Evolutionary conservation across 2,797 vertebrate species (phyloP).

Genomic region (Arctocebus calabarensis): DNA sequence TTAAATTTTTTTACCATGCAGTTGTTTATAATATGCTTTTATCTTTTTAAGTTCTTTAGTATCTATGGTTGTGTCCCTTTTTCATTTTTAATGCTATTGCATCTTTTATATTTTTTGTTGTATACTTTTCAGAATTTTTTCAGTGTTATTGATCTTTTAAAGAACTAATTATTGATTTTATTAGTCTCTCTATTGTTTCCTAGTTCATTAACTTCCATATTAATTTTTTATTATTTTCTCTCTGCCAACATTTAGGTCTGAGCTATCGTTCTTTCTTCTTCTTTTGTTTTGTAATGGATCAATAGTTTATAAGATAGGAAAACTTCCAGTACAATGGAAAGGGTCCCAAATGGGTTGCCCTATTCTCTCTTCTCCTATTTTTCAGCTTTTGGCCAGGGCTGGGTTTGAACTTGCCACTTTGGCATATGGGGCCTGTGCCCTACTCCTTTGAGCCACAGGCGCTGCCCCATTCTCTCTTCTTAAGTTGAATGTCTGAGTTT

Average conservation of each 20-base stretch:
- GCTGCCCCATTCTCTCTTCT: not conserved
- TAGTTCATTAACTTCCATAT: not conserved
- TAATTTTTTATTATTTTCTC: slow-evolving; percentile 31
- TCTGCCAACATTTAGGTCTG: not conserved
- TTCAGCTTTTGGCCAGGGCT: too few relatives aligned
- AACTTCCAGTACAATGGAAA: too few relatives aligned
- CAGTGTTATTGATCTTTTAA: not conserved
- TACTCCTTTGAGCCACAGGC: too few relatives aligned
- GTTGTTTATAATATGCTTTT: not conserved
- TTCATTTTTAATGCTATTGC: not conserved
- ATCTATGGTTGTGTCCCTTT: slow-evolving; percentile 16
- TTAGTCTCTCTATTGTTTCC: not conserved
- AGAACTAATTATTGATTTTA: not conserved
- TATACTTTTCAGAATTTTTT: not conserved
- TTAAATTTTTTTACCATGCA: slow-evolving; percentile 16
- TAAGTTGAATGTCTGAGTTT: not conserved
- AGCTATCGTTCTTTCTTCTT: not conserved
- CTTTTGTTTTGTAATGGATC: too few relatives aligned
- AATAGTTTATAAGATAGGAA: too few relatives aligned
- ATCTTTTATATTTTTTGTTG: not conserved
- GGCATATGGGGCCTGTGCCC: too few relatives aligned
- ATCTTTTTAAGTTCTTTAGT: not conserved
- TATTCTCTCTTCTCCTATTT: not conserved
- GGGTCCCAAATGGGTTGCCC: too few relatives aligned
- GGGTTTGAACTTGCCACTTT: too few relatives aligned